Conservation (phyloP, 2,113 vertebrate genomes). For the Xiphias gladius region DNA sequence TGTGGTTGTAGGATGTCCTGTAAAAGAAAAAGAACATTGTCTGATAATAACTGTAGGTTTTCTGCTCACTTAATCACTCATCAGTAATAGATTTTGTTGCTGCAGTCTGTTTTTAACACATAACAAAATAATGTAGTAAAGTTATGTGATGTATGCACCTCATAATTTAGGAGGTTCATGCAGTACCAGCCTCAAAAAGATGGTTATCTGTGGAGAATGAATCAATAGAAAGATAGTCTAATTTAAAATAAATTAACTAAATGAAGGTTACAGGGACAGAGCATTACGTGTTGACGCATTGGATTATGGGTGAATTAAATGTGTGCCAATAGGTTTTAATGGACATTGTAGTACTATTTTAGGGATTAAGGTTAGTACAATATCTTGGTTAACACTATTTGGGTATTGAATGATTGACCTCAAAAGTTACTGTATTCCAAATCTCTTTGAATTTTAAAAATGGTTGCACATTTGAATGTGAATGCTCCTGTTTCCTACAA, state of each 20-base stretch:
- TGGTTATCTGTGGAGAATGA: not conserved
- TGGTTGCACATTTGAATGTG: not conserved
- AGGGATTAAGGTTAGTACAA: slow-evolving; percentile 18
- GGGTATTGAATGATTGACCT: not conserved
- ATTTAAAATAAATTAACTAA: slow-evolving; percentile 5
- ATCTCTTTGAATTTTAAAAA: not conserved
- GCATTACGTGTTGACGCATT: not conserved
- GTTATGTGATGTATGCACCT: not conserved
- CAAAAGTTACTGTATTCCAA: not conserved
- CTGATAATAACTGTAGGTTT: slow-evolving; percentile 16
- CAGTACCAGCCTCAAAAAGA: not conserved
- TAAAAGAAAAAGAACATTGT: not conserved
- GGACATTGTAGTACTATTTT: not conserved
- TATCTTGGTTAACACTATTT: not conserved
- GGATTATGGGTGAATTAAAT: not conserved
- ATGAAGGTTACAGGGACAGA: not conserved
- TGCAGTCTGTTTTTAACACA: not conserved
- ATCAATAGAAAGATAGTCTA: not conserved
- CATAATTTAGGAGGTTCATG: not conserved
- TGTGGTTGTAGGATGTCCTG: slow-evolving; percentile 38
- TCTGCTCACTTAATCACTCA: not conserved
- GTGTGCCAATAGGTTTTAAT: slow-evolving; percentile 17
- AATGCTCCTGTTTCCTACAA: not conserved
- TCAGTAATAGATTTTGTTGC: not conserved
- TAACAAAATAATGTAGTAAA: not conserved